Evolutionary conservation across 1,140 invertebrate species (phyloP).

Genomic region (Ephestia elutella): DNA sequence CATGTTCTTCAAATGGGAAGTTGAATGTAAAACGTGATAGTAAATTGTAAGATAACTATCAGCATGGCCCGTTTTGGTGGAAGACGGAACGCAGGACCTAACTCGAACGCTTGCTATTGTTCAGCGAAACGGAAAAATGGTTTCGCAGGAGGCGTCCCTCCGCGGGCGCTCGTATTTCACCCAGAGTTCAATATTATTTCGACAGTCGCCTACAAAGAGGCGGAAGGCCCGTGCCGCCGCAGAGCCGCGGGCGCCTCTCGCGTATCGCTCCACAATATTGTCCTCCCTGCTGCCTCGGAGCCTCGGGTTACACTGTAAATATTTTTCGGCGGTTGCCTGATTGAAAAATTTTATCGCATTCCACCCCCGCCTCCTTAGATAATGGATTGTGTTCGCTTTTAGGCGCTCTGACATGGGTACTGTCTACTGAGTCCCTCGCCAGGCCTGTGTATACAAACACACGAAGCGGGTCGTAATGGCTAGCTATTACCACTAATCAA

Average conservation of each 20-base stretch:
- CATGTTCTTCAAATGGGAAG: constrained; percentile 6
- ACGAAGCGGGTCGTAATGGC: constrained; percentile 8
- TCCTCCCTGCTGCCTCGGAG: constrained; percentile 61
- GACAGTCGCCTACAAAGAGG: constrained; percentile 60
- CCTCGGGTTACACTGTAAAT: constrained; percentile 70
- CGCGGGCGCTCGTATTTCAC: constrained; percentile 66
- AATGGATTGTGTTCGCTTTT: constrained; percentile 48
- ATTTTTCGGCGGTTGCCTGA: constrained; percentile 67
- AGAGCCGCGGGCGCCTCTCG: constrained; percentile 50
- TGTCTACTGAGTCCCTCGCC: constrained; percentile 19
- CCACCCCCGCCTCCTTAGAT: constrained; percentile 43
- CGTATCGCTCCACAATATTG: constrained; percentile 66
- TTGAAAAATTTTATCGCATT: constrained; percentile 72
- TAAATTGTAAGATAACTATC: constrained; percentile 19
- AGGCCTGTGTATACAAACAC: constrained; percentile 16
- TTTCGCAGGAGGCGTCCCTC: constrained; percentile 50
- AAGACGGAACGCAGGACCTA: constrained; percentile 38
- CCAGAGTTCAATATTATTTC: constrained; percentile 69
- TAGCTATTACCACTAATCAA: constrained; percentile 21
- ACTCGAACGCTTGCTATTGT: constrained; percentile 61
- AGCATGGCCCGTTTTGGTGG: constrained; percentile 28
- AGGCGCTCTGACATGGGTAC: constrained; percentile 34
- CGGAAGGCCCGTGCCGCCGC: constrained; percentile 49
- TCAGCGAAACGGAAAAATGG: constrained; percentile 62
- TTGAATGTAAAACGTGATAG: constrained; percentile 11